Evolutionary conservation across 2,888 invertebrate species (phyloP), one percentile per base, ranked within the genome.

Genomic region (Polydrusus cervinus): DNA sequence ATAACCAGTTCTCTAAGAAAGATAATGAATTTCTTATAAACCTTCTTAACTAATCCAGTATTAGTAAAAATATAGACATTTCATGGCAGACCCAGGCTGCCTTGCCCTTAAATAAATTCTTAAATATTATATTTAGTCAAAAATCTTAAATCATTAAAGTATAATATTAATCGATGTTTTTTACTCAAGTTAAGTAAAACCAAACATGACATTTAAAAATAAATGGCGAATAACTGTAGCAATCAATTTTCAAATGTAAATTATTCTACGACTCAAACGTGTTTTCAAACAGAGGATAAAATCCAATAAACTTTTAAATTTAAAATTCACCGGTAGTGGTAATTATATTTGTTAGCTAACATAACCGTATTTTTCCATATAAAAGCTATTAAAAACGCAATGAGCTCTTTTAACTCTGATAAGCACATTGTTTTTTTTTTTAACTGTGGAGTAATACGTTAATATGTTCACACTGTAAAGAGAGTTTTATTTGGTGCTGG

Each of bases 291-390:
- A 20, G 18, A 11, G 20, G 20, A 20, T 20, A 51, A 11, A 51
- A 20, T 20, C 18, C 18, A 18, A 18, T 51, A 51, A 51, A 20
- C 51, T 11, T 20, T 51, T 51, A 51, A 51, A 14, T 51, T 51
- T 20, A 10, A 51, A 51, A 51, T 51, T 51, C 25, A 0, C 51
- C 20, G 51, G 11, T 20, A 18, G 11, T 20, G 10, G 20, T 51
- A 18, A 51, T 51, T 20, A 20, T 51, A 51, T 51, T 51, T 51
- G 51, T 51, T 51, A 51, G 51, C 11, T 20, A 10, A 51, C 20
- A 20, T 51, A 16, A 49, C 20, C 9, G 11, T 11, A 18, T 20
- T 51, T 51, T 51, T 51, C 51, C 11, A 20, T 20, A 20, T 20
- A 51, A 20, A 51, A 20, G 18, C 51, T 51, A 11, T 51, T 51